Evolutionary conservation across 2,797 vertebrate species (phyloP), one percentile per base, ranked within the genome.

Genomic region (Leontocebus nigricollis): DNA sequence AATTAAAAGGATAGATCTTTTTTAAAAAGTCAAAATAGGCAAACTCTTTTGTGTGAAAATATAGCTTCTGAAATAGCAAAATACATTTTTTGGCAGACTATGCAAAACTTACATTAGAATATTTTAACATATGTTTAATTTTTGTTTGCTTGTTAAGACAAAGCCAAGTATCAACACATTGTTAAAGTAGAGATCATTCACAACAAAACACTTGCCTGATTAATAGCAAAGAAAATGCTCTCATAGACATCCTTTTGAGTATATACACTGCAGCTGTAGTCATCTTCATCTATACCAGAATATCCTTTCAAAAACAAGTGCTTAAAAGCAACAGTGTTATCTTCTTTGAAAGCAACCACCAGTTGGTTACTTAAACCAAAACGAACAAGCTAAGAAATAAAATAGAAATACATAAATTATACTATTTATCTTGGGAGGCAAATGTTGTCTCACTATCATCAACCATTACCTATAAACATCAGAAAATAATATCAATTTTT

Each of bases 311-410:
- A 97, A 98, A 99, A 99, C 12, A 99, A 97, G 96, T 99, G 99
- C 98, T 99, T 99, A 97, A 99, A 99, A 88, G 99, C 99, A 98
- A 99, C 93, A 17, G 98, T 98, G 95, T 99, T 99, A 97, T 99
- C 99, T 96, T 99, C 99, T 98, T 99, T 99, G 96, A 99, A 99
- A 10, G 99, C 99, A 95, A 99, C 99, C 96, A 99, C 99, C 97
- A 99, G 98, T 98, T 99, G 99, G 98, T 99, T 99, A 98, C 99
- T 99, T 97, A 99, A 99, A 70, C 99, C 99, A 84, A 99, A 99
- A 61, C 99, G 98, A 85, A 99, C 98, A 61, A 99, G 99, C 99
- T 99, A 98, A 88, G 79, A 97, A 97, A 96, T 77, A 92, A 86
- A 70, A 95, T 17, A 76, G 0, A 1, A 75, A 64, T 52, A 46